Base-by-base conservation (phyloP, 2,888 invertebrate genomes). In the Drosophila conformis region DNA sequence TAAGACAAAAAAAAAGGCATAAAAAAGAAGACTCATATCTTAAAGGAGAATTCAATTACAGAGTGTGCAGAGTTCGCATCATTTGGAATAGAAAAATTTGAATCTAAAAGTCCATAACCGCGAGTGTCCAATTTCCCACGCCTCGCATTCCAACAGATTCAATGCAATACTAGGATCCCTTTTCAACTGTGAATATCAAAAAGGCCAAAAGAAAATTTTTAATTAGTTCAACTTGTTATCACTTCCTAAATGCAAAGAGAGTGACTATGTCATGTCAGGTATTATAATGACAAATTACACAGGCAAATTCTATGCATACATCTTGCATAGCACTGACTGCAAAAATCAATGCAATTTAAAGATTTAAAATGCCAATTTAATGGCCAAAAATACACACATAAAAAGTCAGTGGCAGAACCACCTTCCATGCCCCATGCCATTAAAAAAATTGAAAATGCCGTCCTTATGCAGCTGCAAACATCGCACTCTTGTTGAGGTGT, bases 391-490 rank as follows among this genome's bases (percentile, higher is more conserved):
- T 13, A 40, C 46, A 53, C 53, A 29, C 67, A 61, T 65, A 63
- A 73, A 70, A 67, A 46, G 52, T 52, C 49, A 63, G 52, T 21
- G 49, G 67, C 51, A 58, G 68, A 51, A 67, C 58, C 25, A 54
- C 58, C 69, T 42, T 63, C 21, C 33, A 33, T 33, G 33, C 33
- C 52, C 15, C 48, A 64, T 78, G 57, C 76, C 89, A 85, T 85
- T 85, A 87, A 66, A 82, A 82, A 89, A 87, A 85, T 85, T 85
- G 87, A 72, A 89, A 87, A 77, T 72, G 62, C 71, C 51, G 54
- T 73, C 71, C 66, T 70, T 75, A 63, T 75, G 75, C 72, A 65
- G 69, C 73, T 62, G 49, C 38, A 48, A 64, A 27, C 68, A 63
- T 59, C 40, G 48, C 52, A 52, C 80, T 67, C 71, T 58, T 75